A percentile compares a stretch with the other conserved stretches of the same genome.
Conservation (phyloP, 2,888 invertebrate species). For the Tenthredo amoena region DNA sequence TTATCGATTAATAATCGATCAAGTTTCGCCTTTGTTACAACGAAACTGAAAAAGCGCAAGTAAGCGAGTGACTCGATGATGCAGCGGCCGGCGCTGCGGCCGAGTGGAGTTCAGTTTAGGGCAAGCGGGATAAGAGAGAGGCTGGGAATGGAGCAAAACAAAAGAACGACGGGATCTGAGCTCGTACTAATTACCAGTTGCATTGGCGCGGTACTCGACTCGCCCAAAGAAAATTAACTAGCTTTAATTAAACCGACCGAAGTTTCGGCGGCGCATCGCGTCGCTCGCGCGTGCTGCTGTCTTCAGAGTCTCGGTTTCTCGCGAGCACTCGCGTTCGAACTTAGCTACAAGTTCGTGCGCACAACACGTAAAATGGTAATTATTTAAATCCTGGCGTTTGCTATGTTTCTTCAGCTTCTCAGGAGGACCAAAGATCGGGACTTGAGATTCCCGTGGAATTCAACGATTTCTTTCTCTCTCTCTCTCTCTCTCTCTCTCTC, state of each 20-base stretch:
- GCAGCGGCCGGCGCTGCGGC: constrained; percentile 28
- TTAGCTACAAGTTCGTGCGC: constrained; percentile 48
- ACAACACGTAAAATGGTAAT: constrained; percentile 52
- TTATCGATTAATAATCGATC: constrained; percentile 50
- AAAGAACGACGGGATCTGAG: constrained; percentile 68
- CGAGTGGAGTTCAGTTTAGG: constrained; percentile 47
- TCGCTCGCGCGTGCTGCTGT: constrained; percentile 42
- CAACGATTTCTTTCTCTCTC: constrained; percentile 59
- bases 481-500: constrained; percentile 45
- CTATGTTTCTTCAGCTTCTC: constrained; percentile 45
- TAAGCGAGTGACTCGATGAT: constrained; percentile 57
- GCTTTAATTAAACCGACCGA: constrained; percentile 72
- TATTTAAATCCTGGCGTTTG: constrained; percentile 51
- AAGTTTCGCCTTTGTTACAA: constrained; percentile 46
- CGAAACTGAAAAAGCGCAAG: constrained; percentile 47
- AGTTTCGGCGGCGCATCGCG: constrained; percentile 41
- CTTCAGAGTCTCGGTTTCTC: constrained; percentile 1
- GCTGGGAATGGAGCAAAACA: constrained; percentile 63
- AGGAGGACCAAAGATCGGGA: constrained; percentile 69
- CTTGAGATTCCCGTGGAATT: constrained; percentile 74
- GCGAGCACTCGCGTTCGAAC: constrained; percentile 36
- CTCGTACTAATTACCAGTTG: constrained; percentile 73
- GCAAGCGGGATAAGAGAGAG: constrained; percentile 28
- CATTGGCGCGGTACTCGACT: constrained; percentile 63
- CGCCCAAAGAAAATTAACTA: constrained; percentile 72